phyloP scores from a whole-genome alignment of 1,140 invertebrate species.

The Drosophila persimilis region DNA sequence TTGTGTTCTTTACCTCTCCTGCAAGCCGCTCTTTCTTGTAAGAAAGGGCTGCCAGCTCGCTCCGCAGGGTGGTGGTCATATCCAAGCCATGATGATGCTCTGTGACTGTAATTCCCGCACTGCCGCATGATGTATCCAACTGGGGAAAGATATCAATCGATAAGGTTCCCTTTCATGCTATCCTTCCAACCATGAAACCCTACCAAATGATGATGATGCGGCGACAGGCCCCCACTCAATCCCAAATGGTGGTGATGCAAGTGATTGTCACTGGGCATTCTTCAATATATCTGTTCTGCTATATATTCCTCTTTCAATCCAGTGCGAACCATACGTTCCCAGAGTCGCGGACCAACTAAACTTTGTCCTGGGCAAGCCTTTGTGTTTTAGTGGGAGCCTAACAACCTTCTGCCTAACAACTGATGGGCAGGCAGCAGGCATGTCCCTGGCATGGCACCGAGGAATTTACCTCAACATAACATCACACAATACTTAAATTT shows the following conservation, averaged over 20 bases:
- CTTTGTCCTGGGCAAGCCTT: not conserved
- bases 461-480: constrained; percentile 82
- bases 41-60: constrained; percentile 90
- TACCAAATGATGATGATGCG: constrained; percentile 81
- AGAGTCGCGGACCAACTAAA: constrained; percentile 49
- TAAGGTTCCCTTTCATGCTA: no score
- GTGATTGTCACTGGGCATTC: constrained; percentile 72
- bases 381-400: not conserved
- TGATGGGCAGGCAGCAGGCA: constrained; percentile 2
- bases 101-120: constrained; percentile 49
- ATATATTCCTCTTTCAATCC: constrained; percentile 2
- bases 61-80: constrained; percentile 88
- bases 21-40: constrained; percentile 92
- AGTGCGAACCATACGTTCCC: constrained; percentile 39
- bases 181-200: not conserved
- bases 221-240: constrained; percentile 61
- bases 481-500: constrained; percentile 67
- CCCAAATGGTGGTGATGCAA: constrained; percentile 72
- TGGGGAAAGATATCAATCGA: constrained; percentile 1
- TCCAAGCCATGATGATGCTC: constrained; percentile 84
- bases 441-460: constrained; percentile 8
- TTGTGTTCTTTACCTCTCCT: constrained; percentile 85
- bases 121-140: constrained; percentile 68
- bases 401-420: constrained; percentile 58
- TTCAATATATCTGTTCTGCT: constrained; percentile 1